A percentile compares a stretch with the other conserved stretches of the same genome.
Conservation (phyloP, 1,140 invertebrate genomes). For the Saxidomus purpurata region DNA sequence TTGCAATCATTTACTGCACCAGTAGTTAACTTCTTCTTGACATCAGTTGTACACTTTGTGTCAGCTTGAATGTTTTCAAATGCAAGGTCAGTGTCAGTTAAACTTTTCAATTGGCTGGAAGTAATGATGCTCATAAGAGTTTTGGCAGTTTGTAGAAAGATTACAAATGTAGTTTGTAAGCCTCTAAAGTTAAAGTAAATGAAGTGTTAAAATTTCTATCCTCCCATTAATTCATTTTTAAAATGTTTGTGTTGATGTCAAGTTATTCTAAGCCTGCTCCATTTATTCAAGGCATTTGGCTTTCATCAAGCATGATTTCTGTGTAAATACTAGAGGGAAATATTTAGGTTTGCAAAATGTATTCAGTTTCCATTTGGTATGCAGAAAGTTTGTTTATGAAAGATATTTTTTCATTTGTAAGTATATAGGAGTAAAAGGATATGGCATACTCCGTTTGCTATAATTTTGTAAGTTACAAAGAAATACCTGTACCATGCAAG, state of each 20-base stretch:
- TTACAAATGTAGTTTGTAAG: conserved; percentile 40
- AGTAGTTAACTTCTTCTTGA: no score
- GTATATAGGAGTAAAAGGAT: no score
- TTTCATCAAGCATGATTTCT: conserved; percentile 17
- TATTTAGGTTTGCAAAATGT: conserved; percentile 1
- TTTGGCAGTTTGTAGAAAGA: conserved; percentile 6
- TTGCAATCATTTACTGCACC: no score
- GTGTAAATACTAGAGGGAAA: background rate
- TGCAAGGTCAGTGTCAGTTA: no score
- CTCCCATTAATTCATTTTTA: conserved; percentile 26
- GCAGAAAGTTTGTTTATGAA: conserved; percentile 1
- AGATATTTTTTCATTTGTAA: background rate
- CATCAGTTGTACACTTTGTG: no score
- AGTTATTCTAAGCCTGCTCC: background rate
- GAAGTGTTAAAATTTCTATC: conserved; percentile 52
- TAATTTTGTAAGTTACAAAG: no score
- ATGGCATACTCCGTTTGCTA: no score
- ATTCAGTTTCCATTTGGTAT: background rate
- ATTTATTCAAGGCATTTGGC: background rate
- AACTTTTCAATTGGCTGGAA: no score
- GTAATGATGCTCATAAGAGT: background rate
- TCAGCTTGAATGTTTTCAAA: no score
- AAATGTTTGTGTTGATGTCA: conserved; percentile 1
- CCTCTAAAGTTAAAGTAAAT: conserved; percentile 17
- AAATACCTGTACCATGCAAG: no score